Base-by-base conservation (phyloP, 2,888 invertebrate species). In the Acrobasis suavella region DNA sequence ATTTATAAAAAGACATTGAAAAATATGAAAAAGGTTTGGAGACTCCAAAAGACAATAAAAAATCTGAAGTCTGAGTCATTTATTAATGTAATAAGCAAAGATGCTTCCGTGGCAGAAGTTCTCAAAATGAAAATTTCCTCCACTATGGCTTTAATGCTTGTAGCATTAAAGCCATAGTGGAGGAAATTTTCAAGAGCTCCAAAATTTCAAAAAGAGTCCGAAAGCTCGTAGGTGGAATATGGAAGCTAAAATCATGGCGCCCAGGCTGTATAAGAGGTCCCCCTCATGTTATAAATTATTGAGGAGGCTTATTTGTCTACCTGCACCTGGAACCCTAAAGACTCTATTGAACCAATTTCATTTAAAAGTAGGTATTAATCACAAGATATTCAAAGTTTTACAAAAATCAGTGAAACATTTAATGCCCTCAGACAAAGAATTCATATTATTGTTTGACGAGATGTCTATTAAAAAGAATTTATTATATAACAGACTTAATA, bases 381-480 rank as follows among this genome's bases (percentile, higher is more conserved):
- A 52, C 17, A 52, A 14, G 9, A 52, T 52, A 17, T 14, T 52
- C 17, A 17, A 16, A 5, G 12, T 22, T 10, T 17, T 52, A 52
- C 7, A 52, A 52, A 52, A 52, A 2, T 14, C 16, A 14, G 22
- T 22, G 16, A 52, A 52, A 52, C 17, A 22, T 22, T 22, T 17
- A 22, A 10, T 9, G 8, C 17, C 52, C 22, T 16, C 52, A 14
- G 56, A 65, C 1, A 60, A 60, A 56, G 9, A 54, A 9, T 63
- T 37, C 15, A 56, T 63, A 12, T 17, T 63, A 17, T 50, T 54
- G 12, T 65, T 61, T 50, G 64, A 67, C 54, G 64, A 67, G 62
- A 64, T 68, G 60, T 49, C 67, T 10, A 50, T 60, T 10, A 63
- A 42, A 16, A 66, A 68, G 56, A 58, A 69, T 60, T 16, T 69